A percentile compares a stretch with the other conserved stretches of the same genome.
These are phyloP conservation scores for Formica exsecta DNA, from an alignment of 1,140 invertebrate species.

Conservation along the genomic window DNA sequence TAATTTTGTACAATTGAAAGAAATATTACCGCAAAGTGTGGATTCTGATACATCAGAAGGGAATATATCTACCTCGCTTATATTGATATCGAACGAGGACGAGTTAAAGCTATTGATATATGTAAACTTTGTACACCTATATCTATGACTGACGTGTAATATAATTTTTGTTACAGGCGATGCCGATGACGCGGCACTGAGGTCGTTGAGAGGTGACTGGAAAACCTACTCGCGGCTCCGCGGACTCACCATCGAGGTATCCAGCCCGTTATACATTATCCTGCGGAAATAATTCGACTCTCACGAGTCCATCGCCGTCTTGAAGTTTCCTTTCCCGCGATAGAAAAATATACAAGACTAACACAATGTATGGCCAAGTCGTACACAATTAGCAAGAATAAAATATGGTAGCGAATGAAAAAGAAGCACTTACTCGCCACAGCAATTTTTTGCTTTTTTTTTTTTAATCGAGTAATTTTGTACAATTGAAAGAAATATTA, in stretches of 20 bases:
- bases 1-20: too few relatives aligned
- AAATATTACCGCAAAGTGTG: too few relatives aligned
- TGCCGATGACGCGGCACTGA: conserved; percentile 80
- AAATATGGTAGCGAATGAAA: too few relatives aligned
- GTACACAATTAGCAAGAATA: background rate
- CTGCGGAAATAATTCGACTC: conserved; percentile 56
- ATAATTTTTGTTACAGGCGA: conserved; percentile 74
- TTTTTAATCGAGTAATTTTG: too few relatives aligned
- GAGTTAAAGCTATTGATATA: background rate
- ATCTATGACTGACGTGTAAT: background rate
- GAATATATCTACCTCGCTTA: too few relatives aligned
- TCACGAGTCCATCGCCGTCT: conserved; percentile 12
- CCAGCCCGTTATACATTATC: conserved; percentile 66
- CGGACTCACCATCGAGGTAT: conserved; percentile 79
- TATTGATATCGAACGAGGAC: too few relatives aligned
- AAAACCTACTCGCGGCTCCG: conserved; percentile 79
- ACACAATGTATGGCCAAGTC: conserved; percentile 21
- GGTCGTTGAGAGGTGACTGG: conserved; percentile 77
- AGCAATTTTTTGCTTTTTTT: too few relatives aligned
- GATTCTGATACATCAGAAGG: too few relatives aligned
- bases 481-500: too few relatives aligned
- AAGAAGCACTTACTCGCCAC: too few relatives aligned
- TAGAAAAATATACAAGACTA: background rate
- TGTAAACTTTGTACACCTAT: background rate
- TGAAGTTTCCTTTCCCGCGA: conserved; percentile 1